Base-by-base conservation (phyloP, 2,113 vertebrate genomes). In the Salvelinus fontinalis region DNA sequence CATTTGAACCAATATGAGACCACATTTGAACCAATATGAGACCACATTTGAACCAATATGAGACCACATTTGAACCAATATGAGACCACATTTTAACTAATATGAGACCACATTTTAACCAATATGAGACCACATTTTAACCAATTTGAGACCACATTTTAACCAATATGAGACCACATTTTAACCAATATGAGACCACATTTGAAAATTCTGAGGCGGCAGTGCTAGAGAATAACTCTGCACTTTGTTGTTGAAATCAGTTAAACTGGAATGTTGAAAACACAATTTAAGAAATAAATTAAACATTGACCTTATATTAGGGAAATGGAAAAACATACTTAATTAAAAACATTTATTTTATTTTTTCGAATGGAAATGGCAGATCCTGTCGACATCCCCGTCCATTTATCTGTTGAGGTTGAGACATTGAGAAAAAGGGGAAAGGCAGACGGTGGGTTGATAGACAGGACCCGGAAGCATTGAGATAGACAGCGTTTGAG, bases 401-500 rank as follows among this genome's bases (percentile, higher is more conserved):
- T 7, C 54, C 70, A 83, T 94, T 95, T 94, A 92, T 94, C 80
- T 93, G 91, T 5, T 68, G 69, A 64, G 69, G 54, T 70, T 26
- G 39, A 73, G 48, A n/a, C 31, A 71, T 79, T 87, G 82, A 88
- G 90, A 89, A 83, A 89, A 82, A 90, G 89, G 89, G 89, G 54
- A 72, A 71, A 68, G 39, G 64, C 81, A 85, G 75, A 85, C 89
- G 86, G 88, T 86, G 86, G 83, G 84, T 92, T 87, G 26, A 81
- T 8, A 9, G 62, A 74, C 79, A 70, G 70, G 31, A 80, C 77
- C 68, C 69, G 75, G 66, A 70, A 51, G 85, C 78, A 82, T 86
- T 79, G 87, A 92, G 85, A 92, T 89, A 88, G 92, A 91, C 89
- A 92, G 89, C 88, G 93, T 44, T 48, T 84, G 89, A 90, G 83